phyloP scores from a whole-genome alignment of 2,797 vertebrate genomes.

The Alauda arvensis region DNA sequence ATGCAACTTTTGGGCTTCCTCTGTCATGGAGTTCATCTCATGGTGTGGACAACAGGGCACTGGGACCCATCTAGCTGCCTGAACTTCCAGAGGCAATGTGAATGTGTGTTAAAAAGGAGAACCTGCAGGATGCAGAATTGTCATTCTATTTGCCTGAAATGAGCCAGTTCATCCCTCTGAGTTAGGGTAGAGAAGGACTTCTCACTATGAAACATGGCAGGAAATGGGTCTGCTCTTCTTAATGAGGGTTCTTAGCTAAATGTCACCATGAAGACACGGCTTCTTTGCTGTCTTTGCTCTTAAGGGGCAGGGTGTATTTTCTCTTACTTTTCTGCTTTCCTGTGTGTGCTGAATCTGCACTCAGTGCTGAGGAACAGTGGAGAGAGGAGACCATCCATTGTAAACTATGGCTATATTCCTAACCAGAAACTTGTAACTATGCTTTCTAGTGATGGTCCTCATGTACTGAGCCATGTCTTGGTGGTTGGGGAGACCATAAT shows the following conservation, averaged over 20 bases:
- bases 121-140: not conserved
- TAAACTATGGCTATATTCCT: not conserved
- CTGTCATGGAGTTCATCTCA: not conserved
- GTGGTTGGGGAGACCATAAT: rapidly evolving
- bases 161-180: not conserved
- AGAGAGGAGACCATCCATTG: not conserved
- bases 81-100: not conserved
- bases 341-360: not conserved
- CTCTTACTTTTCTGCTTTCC: not conserved
- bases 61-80: not conserved
- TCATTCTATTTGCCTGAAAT: not conserved
- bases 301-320: not conserved
- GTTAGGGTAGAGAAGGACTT: not conserved
- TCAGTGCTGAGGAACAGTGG: not conserved
- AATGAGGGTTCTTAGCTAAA: not conserved
- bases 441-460: not conserved
- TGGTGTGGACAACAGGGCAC: not conserved
- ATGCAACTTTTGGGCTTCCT: not conserved
- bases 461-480: not conserved
- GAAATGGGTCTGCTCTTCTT: not conserved
- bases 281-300: not conserved
- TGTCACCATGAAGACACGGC: not conserved
- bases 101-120: not conserved
- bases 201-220: not conserved
- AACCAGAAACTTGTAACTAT: not conserved